Evolutionary conservation across 2,888 invertebrate species (phyloP).

Genomic region (Stenoptilia bipunctidactyla): DNA sequence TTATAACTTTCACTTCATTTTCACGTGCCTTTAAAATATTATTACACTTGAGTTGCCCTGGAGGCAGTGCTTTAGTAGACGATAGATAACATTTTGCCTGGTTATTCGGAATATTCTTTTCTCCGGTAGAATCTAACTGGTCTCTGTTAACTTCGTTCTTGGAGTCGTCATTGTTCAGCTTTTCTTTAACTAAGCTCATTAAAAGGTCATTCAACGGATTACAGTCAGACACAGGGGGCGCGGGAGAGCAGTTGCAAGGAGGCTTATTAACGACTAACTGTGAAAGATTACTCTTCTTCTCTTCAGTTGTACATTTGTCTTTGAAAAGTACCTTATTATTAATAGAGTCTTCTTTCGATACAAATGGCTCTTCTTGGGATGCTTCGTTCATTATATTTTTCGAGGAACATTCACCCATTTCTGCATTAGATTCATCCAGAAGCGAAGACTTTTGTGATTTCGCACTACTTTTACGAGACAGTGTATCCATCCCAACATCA

Average conservation of each 20-base stretch:
- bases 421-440: slow-evolving; percentile 37
- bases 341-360: slow-evolving; percentile 61
- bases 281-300: slow-evolving; percentile 53
- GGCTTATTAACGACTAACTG: slow-evolving; percentile 55
- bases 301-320: slow-evolving; percentile 31
- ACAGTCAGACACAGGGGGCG: slow-evolving; percentile 49
- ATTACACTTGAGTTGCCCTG: slow-evolving; percentile 92
- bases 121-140: slow-evolving; percentile 48
- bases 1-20: slow-evolving; percentile 58
- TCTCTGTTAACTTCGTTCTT: slow-evolving; percentile 74
- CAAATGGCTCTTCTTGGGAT: slow-evolving; percentile 38
- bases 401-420: slow-evolving; percentile 43
- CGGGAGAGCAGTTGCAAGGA: slow-evolving; percentile 58
- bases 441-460: slow-evolving; percentile 68
- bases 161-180: slow-evolving; percentile 74
- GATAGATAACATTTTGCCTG: slow-evolving; percentile 75
- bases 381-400: slow-evolving; percentile 55
- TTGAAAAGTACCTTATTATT: slow-evolving; percentile 54
- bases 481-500: slow-evolving; percentile 33
- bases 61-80: slow-evolving; percentile 81
- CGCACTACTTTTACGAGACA: slow-evolving; percentile 68
- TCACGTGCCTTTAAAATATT: slow-evolving; percentile 88
- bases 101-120: slow-evolving; percentile 78
- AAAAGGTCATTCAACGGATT: slow-evolving; percentile 62
- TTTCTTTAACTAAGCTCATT: slow-evolving; percentile 63